A percentile compares a stretch with the other conserved stretches of the same genome.
Evolutionary conservation across 2,888 invertebrate genomes (phyloP).

Genomic region (Lepidochrysops patricia): DNA sequence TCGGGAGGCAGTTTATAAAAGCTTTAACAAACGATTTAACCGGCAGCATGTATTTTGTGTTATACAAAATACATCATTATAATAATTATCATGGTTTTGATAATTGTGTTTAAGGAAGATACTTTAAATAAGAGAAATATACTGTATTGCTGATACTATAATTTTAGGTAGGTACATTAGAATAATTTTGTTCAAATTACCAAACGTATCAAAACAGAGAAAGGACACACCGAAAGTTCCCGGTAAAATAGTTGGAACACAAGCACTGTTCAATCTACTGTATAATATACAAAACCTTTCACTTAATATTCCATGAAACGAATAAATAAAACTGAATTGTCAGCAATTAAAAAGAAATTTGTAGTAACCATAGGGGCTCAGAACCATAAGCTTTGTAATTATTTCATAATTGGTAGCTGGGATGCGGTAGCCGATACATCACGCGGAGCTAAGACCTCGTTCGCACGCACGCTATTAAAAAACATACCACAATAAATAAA

Average conservation of each 20-base stretch:
- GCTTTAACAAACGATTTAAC: neutral
- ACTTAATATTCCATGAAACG: neutral
- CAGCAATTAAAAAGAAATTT: slow-evolving; percentile 10
- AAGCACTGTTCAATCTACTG: too few relatives aligned
- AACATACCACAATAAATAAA: slow-evolving; percentile 10
- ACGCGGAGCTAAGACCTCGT: slow-evolving; percentile 27
- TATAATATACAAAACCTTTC: neutral
- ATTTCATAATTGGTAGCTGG: slow-evolving; percentile 64
- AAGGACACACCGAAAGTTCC: too few relatives aligned
- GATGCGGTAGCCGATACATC: slow-evolving; percentile 58
- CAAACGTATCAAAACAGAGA: too few relatives aligned
- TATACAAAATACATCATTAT: neutral
- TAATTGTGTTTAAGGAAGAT: too few relatives aligned
- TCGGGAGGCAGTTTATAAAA: slow-evolving; percentile 28
- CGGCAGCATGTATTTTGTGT: neutral
- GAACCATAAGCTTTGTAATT: slow-evolving; percentile 53
- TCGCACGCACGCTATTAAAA: slow-evolving; percentile 11
- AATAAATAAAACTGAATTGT: slow-evolving; percentile 1
- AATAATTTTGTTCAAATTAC: too few relatives aligned
- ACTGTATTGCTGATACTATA: too few relatives aligned
- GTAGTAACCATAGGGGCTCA: slow-evolving; percentile 12
- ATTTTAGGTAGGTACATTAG: too few relatives aligned
- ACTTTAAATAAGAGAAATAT: too few relatives aligned
- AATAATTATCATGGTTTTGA: too few relatives aligned
- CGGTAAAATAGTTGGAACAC: too few relatives aligned